A percentile compares a stretch with the other conserved stretches of the same genome.
Conservation (phyloP, 1,140 invertebrate species). For the Coboldia fuscipes region DNA sequence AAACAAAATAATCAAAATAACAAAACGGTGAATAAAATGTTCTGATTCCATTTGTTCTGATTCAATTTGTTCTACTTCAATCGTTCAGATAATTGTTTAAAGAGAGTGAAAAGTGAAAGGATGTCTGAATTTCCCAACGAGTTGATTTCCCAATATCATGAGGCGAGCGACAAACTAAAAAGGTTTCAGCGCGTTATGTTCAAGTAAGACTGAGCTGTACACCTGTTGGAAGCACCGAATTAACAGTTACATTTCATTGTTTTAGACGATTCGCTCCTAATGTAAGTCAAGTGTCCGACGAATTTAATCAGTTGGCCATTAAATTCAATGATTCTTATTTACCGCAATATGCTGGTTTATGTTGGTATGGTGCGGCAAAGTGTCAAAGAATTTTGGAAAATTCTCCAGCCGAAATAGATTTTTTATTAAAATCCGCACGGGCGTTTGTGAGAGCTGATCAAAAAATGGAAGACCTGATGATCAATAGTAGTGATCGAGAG, state of each 20-base stretch:
- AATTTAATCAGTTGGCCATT: constrained; percentile 14
- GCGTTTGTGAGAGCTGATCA: constrained; percentile 11
- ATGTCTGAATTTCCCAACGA: too few relatives aligned
- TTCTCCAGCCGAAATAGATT: constrained; percentile 12
- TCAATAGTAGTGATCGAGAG: constrained; percentile 9
- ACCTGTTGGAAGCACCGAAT: neutral
- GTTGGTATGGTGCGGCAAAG: constrained; percentile 17
- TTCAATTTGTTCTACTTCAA: too few relatives aligned
- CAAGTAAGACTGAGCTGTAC: constrained; percentile 8
- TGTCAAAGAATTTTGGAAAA: constrained; percentile 13
- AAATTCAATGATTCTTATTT: constrained; percentile 17
- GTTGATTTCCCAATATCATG: too few relatives aligned
- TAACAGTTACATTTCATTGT: neutral
- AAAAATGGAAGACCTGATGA: constrained; percentile 8
- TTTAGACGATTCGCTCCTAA: constrained; percentile 17
- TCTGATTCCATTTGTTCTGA: too few relatives aligned
- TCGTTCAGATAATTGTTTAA: too few relatives aligned
- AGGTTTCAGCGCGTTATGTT: constrained; percentile 18
- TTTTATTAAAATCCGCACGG: constrained; percentile 13
- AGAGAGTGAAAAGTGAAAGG: too few relatives aligned
- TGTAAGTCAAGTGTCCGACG: constrained; percentile 14
- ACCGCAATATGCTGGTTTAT: constrained; percentile 18
- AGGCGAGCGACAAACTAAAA: constrained; percentile 16
- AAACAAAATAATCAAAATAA: too few relatives aligned
- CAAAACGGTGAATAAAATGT: too few relatives aligned